A percentile compares a stretch with the other conserved stretches of the same genome.
phyloP scores from a whole-genome alignment of 2,888 invertebrate genomes.

The Leucania comma region DNA sequence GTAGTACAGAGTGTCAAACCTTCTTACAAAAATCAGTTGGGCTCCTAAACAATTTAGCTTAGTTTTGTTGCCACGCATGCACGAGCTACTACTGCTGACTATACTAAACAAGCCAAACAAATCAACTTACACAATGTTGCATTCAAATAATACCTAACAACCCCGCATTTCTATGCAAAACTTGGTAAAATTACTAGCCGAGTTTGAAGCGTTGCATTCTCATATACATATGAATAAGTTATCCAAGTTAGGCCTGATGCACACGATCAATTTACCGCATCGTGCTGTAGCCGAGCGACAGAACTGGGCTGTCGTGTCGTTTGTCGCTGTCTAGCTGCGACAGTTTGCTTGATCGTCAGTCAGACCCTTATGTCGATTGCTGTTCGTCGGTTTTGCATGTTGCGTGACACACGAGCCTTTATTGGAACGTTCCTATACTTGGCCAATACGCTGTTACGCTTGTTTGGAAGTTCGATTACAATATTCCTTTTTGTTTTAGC shows the following conservation, averaged over 20 bases:
- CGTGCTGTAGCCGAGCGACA: neutral
- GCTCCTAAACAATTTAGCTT: no score
- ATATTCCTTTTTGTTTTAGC: no score
- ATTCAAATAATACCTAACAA: conserved; percentile 6
- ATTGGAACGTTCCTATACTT: conserved; percentile 8
- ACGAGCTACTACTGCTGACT: no score
- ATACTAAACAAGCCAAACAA: neutral
- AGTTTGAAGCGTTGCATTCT: conserved; percentile 16
- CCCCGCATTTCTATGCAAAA: conserved; percentile 7
- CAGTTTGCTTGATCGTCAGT: conserved; percentile 36
- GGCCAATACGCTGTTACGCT: conserved; percentile 8
- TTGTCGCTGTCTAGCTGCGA: conserved; percentile 23
- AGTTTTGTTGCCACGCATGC: no score
- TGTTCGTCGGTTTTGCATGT: conserved; percentile 33
- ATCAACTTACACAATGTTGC: neutral
- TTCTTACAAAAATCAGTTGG: no score
- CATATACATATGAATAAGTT: conserved; percentile 47
- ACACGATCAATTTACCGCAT: conserved; percentile 40
- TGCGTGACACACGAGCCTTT: conserved; percentile 10
- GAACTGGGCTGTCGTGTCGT: conserved; percentile 27
- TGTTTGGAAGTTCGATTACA: no score
- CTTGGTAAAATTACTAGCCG: conserved; percentile 22
- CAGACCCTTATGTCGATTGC: conserved; percentile 16
- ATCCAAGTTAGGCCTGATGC: conserved; percentile 38
- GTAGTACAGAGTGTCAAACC: no score